phyloP scores from a whole-genome alignment of 2,888 invertebrate genomes.

The Euplexia lucipara region DNA sequence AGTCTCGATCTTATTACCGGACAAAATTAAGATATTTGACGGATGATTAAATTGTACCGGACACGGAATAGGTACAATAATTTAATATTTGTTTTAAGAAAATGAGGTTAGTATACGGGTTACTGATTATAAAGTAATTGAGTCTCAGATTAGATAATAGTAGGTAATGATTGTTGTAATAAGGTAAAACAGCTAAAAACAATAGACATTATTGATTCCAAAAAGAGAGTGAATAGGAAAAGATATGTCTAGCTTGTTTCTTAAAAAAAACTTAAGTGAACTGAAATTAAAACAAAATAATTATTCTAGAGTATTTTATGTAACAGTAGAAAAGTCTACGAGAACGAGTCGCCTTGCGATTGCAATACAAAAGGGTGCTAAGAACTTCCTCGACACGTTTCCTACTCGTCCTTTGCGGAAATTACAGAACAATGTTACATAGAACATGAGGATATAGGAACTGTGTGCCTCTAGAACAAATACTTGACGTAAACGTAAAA shows the following conservation, averaged over 20 bases:
- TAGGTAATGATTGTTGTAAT: conserved; percentile 15
- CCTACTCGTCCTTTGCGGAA: conserved; percentile 28
- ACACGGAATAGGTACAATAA: not conserved
- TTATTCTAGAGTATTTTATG: not conserved
- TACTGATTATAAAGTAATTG: conserved; percentile 22
- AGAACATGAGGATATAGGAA: conserved; percentile 36
- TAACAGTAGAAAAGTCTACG: not conserved
- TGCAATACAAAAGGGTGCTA: conserved; percentile 11
- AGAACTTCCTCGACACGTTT: conserved; percentile 27
- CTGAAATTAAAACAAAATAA: no score
- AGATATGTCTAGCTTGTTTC: no score
- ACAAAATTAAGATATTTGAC: not conserved
- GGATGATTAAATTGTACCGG: not conserved
- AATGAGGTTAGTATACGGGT: conserved; percentile 6
- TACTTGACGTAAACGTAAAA: no score
- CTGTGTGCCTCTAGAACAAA: no score
- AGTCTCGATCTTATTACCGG: not conserved
- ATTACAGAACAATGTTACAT: conserved; percentile 44
- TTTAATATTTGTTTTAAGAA: not conserved
- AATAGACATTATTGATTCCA: not conserved
- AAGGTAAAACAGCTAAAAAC: not conserved
- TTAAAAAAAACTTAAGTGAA: no score
- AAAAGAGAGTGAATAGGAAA: no score
- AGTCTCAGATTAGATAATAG: conserved; percentile 35
- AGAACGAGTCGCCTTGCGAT: not conserved